Evolutionary conservation across 1,140 invertebrate species (phyloP), one percentile per base, ranked within the genome.

Genomic region (Drosophila pallidifrons): DNA sequence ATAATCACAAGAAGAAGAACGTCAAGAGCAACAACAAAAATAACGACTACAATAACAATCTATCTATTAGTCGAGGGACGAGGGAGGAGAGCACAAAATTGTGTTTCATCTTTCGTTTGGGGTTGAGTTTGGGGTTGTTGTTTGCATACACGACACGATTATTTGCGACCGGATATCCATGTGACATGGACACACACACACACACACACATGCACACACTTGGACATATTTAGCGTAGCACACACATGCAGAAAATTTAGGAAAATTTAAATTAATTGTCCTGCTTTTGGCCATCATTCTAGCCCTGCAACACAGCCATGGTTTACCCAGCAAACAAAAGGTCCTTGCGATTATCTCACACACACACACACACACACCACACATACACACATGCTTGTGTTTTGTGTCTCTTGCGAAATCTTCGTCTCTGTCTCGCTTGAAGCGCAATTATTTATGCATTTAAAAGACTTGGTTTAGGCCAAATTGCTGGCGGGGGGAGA

Each of bases 381-480:
- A 25, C 20, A 25, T 4, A 25, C 20, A 25, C 0, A 35, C 13
- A 30, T 32, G 13, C 6, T 13, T 35, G n/a, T 15, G 51, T 28
- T 32, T 65, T 65, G 30, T 54, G 45, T 52, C 30, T 55, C 38
- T 45, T 25, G 61, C 7, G 16, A 3, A 47, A 52, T 45, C 16
- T 52, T 28, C 46, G 38, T 28, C 16, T 52, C 32, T 51, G 38
- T 32, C 15, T 59, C 10, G 35, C 66, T 55, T 63, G 16, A 54
- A 54, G 8, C 66, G 45, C 65, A 49, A 85, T 83, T 79, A 80
- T 77, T 85, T 83, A 80, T 83, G 81, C 81, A 83, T 54, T 83
- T 77, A 52, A 77, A 77, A 54, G 72, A 54, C 64, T 66, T 54
- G 63, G 30, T 49, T 68, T 51, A 55, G 28, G 8, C 57, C 45